Evolutionary conservation across 2,113 vertebrate species (phyloP).

Genomic region (Paramormyrops kingsleyae): DNA sequence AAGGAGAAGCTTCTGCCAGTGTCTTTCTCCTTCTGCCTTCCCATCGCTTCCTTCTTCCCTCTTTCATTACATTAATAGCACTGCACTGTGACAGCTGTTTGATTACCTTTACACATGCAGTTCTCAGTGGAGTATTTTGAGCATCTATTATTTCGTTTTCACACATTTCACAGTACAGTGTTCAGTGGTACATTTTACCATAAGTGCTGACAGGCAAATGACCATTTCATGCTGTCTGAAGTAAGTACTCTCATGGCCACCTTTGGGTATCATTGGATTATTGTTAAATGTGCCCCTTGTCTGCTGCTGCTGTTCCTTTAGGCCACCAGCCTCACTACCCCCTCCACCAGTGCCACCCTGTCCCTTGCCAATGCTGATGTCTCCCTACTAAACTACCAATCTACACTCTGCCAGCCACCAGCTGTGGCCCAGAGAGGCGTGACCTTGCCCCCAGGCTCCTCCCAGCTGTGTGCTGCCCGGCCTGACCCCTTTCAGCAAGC

Average conservation of each 20-base stretch:
- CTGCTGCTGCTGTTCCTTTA: constrained; percentile 46
- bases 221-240: not conserved
- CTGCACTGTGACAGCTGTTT: not conserved
- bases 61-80: not conserved
- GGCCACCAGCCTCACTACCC: constrained; percentile 68
- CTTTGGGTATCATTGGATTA: not conserved
- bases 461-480: constrained; percentile 81
- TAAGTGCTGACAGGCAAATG: not conserved
- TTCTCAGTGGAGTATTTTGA: not conserved
- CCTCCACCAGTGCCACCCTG: constrained; percentile 74
- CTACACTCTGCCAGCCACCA: constrained; percentile 93
- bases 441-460: constrained; percentile 78
- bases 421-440: constrained; percentile 89
- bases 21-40: not conserved
- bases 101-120: not conserved
- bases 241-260: not conserved
- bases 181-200: not conserved
- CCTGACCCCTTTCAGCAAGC: constrained; percentile 97
- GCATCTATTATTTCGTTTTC: not conserved
- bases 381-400: constrained; percentile 94
- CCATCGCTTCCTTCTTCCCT: not conserved
- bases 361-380: constrained; percentile 76
- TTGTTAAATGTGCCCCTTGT: not conserved
- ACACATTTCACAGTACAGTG: not conserved
- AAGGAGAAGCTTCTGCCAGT: not conserved